phyloP scores from a whole-genome alignment of 2,888 invertebrate genomes.

The Parthenolecanium corni region DNA sequence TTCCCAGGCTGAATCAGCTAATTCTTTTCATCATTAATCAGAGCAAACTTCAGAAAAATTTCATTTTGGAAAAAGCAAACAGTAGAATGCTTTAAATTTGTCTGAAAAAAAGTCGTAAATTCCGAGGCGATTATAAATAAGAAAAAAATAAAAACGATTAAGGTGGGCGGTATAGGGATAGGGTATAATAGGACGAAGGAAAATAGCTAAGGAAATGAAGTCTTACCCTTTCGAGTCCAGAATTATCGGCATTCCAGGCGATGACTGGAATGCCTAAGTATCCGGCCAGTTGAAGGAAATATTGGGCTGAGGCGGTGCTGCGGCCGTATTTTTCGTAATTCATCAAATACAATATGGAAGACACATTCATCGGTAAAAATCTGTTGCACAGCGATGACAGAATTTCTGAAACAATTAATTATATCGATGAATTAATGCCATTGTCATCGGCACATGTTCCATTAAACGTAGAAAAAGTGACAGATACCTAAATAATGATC shows the following conservation, averaged over 20 bases:
- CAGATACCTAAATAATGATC: too few species aligned
- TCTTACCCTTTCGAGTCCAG: conserved; percentile 55
- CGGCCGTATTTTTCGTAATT: conserved; percentile 89
- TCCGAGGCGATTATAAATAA: too few species aligned
- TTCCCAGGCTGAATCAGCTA: not conserved
- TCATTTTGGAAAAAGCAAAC: too few species aligned
- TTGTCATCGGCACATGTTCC: too few species aligned
- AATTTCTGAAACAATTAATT: conserved; percentile 73
- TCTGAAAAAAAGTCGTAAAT: too few species aligned
- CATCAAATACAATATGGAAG: conserved; percentile 87
- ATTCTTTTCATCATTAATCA: not conserved
- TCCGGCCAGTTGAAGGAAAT: conserved; percentile 83
- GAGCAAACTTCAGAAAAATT: too few species aligned
- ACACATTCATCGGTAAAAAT: conserved; percentile 77
- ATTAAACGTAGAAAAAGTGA: too few species aligned
- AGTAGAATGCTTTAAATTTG: too few species aligned
- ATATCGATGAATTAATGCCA: too few species aligned
- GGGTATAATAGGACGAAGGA: not conserved
- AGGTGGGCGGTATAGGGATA: not conserved
- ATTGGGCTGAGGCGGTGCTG: conserved; percentile 86
- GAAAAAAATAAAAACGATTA: not conserved
- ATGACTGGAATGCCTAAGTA: conserved; percentile 92
- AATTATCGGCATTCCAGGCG: conserved; percentile 96
- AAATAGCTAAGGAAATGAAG: not conserved
- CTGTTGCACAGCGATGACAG: conserved; percentile 78